Evolutionary conservation across 2,113 vertebrate species (phyloP), one percentile per base, ranked within the genome.

Genomic region (Pachycephala philippinensis): DNA sequence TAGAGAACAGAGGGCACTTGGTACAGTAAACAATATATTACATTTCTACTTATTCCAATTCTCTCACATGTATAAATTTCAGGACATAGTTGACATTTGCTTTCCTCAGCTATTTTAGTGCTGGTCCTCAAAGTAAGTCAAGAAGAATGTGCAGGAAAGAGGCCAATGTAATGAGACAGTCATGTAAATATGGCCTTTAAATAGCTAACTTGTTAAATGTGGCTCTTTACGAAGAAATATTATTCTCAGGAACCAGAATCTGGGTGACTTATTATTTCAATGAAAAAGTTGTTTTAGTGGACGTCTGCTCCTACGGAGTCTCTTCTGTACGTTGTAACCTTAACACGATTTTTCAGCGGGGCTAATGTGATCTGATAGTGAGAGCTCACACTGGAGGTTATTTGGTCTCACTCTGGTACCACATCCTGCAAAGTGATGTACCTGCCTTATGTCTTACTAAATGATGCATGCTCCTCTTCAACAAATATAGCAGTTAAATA

Each of bases 21-120:
- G 96, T 97, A 98, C 97, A 98, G 98, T 99, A 98, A 99, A 99
- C 98, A 99, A 98, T 99, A 98, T 99, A 98, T 98, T 98, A 98
- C 98, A 98, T 98, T 99, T 98, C 98, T 98, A 98, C 98, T 98
- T 98, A 99, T 98, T 99, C 98, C 98, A 98, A 93, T 98, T 98
- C 98, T 98, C 98, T 98, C 98, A 97, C 98, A 97, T 97, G 92
- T 98, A 98, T 98, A 98, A 98, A 99, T 98, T 98, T 98, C 92
- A 97, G 96, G 96, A 97, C 94, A 97, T 96, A 98, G 97, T 97
- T 99, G 98, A 98, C 99, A 98, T 99, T 99, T 99, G 98, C 99
- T 98, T 98, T 98, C 97, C 98, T 97, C 97, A 98, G 98, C 98
- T 98, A 97, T 98, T 97, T 98, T 98, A 97, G 95, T 96, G 97